Evolutionary conservation across 1,140 invertebrate species (phyloP).

Genomic region (Gryllus bimaculatus): DNA sequence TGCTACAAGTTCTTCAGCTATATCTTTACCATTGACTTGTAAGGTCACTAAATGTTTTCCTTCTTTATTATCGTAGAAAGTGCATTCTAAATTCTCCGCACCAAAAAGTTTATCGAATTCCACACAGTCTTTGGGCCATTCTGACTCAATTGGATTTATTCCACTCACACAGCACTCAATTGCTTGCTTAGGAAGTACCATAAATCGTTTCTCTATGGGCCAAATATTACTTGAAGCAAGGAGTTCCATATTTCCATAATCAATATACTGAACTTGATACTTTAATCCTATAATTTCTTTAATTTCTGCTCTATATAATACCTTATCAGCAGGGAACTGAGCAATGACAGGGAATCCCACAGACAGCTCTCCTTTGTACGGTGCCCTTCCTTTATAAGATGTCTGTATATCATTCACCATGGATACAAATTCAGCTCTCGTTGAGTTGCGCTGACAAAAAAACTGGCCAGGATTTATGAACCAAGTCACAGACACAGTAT

Average conservation of each 20-base stretch:
- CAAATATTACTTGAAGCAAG: conserved; percentile 51
- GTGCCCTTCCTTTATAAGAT: conserved; percentile 45
- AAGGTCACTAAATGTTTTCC: conserved; percentile 44
- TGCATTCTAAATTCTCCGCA: conserved; percentile 43
- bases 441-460: conserved; percentile 46
- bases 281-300: conserved; percentile 43
- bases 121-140: conserved; percentile 39
- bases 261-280: conserved; percentile 60
- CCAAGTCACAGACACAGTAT: conserved; percentile 46
- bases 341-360: conserved; percentile 53
- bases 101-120: conserved; percentile 47
- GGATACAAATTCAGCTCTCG: conserved; percentile 43
- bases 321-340: conserved; percentile 53
- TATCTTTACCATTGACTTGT: conserved; percentile 34
- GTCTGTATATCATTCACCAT: conserved; percentile 61
- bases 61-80: conserved; percentile 38
- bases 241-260: conserved; percentile 59
- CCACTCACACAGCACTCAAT: conserved; percentile 51
- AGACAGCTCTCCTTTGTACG: conserved; percentile 28
- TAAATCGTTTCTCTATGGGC: conserved; percentile 51
- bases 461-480: conserved; percentile 57
- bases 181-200: conserved; percentile 57
- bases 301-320: conserved; percentile 52
- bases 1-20: conserved; percentile 34
- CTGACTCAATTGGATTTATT: conserved; percentile 40